Evolutionary conservation across 2,888 invertebrate species (phyloP).

Genomic region (Erannis defoliaria): DNA sequence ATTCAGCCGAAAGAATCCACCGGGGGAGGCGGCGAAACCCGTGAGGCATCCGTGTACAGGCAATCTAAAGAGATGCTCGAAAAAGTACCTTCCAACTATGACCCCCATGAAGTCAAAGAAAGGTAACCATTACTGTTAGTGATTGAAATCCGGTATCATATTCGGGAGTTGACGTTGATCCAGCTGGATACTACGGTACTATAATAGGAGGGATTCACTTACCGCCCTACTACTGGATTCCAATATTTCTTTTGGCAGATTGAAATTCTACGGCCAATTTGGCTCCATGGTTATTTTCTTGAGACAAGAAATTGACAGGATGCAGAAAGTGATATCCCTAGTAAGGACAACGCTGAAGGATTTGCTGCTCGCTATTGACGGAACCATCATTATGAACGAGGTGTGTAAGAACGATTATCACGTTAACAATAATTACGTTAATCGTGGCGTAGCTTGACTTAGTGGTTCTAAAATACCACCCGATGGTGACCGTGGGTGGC

Average conservation of each 20-base stretch:
- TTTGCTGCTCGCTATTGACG: conserved; percentile 94
- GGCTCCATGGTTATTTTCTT: conserved; percentile 95
- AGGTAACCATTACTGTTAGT: conserved; percentile 74
- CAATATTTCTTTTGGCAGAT: conserved; percentile 65
- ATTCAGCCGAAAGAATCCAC: conserved; percentile 96
- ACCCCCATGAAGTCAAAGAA: conserved; percentile 92
- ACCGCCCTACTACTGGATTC: too few relatives aligned
- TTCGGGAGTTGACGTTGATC: too few relatives aligned
- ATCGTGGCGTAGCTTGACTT: background rate
- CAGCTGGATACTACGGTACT: background rate
- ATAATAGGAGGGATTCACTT: background rate
- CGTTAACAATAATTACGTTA: background rate
- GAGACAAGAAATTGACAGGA: conserved; percentile 95
- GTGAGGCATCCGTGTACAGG: conserved; percentile 91
- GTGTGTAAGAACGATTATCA: conserved; percentile 67
- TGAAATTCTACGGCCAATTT: conserved; percentile 88
- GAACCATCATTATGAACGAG: conserved; percentile 97
- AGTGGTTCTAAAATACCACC: too few relatives aligned
- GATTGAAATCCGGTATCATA: too few relatives aligned
- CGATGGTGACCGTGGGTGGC: too few relatives aligned
- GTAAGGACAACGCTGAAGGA: conserved; percentile 91
- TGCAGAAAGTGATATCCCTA: conserved; percentile 90
- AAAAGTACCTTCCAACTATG: conserved; percentile 92
- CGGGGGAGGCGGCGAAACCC: conserved; percentile 91
- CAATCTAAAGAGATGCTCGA: conserved; percentile 92